A percentile compares a stretch with the other conserved stretches of the same genome.
These are phyloP conservation scores for Myotis myotis DNA, from an alignment of 2,797 vertebrate species.

Conservation along the genomic window DNA sequence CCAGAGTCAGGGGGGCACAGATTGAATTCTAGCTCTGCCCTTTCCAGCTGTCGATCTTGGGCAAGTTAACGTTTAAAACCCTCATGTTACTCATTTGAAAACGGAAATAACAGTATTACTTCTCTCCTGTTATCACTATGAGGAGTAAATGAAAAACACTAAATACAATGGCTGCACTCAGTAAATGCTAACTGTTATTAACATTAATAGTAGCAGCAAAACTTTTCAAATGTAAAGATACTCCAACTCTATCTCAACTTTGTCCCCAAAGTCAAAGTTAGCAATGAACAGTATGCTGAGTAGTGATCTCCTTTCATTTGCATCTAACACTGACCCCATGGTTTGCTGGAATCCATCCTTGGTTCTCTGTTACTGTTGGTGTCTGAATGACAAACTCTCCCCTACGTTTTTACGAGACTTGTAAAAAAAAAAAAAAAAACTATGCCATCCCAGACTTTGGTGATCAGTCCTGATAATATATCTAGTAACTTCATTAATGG, in stretches of 20 bases:
- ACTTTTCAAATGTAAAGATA: neutral
- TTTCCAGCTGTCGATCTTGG: neutral
- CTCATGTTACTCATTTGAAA: neutral
- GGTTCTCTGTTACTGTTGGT: neutral
- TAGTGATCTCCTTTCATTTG: neutral
- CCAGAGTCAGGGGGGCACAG: neutral
- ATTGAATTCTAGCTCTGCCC: neutral
- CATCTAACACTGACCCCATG: neutral
- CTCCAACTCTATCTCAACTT: neutral
- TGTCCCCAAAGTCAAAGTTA: neutral
- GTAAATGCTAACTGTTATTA: neutral
- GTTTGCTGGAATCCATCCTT: neutral
- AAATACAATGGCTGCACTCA: neutral
- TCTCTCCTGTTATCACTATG: neutral
- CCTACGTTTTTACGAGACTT: neutral
- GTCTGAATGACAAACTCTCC: neutral
- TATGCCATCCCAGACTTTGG: neutral
- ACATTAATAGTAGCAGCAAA: neutral
- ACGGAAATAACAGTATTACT: neutral
- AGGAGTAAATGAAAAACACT: conserved; percentile 21
- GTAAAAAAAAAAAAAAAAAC: neutral
- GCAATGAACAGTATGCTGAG: neutral
- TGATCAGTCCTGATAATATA: neutral
- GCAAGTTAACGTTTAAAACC: conserved; percentile 13
- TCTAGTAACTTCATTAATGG: conserved; percentile 11